phyloP scores from a whole-genome alignment of 2,113 vertebrate species.

The Plectropomus leopardus region DNA sequence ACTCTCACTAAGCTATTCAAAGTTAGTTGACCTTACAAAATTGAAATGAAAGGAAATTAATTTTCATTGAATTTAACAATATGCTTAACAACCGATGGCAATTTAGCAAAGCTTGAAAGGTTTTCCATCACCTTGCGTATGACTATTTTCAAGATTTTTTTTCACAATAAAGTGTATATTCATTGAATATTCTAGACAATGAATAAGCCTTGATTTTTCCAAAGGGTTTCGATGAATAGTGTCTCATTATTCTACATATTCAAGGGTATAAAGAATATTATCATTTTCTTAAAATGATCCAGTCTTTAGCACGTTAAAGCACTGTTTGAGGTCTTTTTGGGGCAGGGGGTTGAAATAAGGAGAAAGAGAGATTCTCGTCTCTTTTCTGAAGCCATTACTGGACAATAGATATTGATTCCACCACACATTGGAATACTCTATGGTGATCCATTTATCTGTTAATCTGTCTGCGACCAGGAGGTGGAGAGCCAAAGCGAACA shows the following conservation, averaged over 20 bases:
- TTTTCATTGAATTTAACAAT: slow-evolving; percentile 84
- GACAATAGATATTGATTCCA: slow-evolving; percentile 82
- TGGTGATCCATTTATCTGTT: slow-evolving; percentile 82
- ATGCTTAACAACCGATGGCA: slow-evolving; percentile 74
- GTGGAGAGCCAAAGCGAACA: slow-evolving; percentile 71
- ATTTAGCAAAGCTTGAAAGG: slow-evolving; percentile 75
- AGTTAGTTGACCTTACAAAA: slow-evolving; percentile 85
- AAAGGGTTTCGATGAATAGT: not conserved
- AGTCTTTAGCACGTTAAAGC: slow-evolving; percentile 1
- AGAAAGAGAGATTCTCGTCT: slow-evolving; percentile 60
- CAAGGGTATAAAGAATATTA: not conserved
- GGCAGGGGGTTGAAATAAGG: slow-evolving; percentile 20
- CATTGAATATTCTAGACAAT: slow-evolving; percentile 26
- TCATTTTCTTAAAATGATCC: not conserved
- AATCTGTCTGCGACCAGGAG: slow-evolving; percentile 76
- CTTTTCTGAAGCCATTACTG: slow-evolving; percentile 72
- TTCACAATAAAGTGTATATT: slow-evolving; percentile 30
- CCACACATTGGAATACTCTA: slow-evolving; percentile 72
- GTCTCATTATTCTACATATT: slow-evolving; percentile 15
- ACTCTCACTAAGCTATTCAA: slow-evolving; percentile 79
- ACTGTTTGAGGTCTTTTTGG: not conserved
- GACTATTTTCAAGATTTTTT: slow-evolving; percentile 36
- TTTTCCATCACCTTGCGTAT: slow-evolving; percentile 60
- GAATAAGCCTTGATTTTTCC: slow-evolving; percentile 33
- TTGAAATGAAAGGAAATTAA: slow-evolving; percentile 84